Percentiles rank a stretch among this genome's conserved stretches.
Conservation (phyloP, 1,140 invertebrate species). For the Brachionus sp. region DNA sequence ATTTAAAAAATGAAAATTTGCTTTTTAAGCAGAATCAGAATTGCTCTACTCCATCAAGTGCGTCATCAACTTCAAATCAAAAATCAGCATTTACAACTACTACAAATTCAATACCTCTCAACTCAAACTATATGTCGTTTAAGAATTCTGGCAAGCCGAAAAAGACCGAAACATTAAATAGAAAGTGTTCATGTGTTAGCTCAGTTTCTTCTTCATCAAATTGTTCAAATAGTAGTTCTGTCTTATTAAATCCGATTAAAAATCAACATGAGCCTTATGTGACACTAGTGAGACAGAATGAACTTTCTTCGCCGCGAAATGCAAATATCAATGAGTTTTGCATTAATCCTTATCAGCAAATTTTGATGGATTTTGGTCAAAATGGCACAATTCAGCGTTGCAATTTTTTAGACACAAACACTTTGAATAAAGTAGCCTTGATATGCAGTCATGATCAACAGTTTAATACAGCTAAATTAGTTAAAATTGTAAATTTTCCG, state of each 20-base stretch:
- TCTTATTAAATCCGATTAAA: not conserved
- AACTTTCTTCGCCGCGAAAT: not conserved
- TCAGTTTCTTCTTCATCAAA: conserved; percentile 10
- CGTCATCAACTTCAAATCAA: conserved; percentile 7
- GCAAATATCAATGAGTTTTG: not conserved
- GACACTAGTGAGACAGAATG: not conserved
- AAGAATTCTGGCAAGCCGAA: not conserved
- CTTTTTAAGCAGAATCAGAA: not conserved
- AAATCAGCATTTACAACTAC: not conserved
- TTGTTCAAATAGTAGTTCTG: not conserved
- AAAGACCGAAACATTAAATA: conserved; percentile 5
- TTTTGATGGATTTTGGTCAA: not conserved
- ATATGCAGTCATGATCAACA: conserved; percentile 4
- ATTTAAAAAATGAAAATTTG: conserved; percentile 23
- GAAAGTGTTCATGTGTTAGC: conserved; percentile 30
- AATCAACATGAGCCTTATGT: not conserved
- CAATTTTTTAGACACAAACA: not conserved
- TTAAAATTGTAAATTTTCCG: conserved; percentile 39
- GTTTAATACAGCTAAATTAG: conserved; percentile 13
- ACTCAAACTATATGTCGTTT: not conserved
- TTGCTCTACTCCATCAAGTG: not conserved
- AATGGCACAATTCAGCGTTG: not conserved
- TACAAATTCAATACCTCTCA: conserved; percentile 5
- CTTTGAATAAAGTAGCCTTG: conserved; percentile 1
- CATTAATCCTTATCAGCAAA: not conserved